Percentiles rank a stretch among this genome's conserved stretches.
Conservation (phyloP, 2,113 vertebrate genomes). For the Capricornis sumatraensis region DNA sequence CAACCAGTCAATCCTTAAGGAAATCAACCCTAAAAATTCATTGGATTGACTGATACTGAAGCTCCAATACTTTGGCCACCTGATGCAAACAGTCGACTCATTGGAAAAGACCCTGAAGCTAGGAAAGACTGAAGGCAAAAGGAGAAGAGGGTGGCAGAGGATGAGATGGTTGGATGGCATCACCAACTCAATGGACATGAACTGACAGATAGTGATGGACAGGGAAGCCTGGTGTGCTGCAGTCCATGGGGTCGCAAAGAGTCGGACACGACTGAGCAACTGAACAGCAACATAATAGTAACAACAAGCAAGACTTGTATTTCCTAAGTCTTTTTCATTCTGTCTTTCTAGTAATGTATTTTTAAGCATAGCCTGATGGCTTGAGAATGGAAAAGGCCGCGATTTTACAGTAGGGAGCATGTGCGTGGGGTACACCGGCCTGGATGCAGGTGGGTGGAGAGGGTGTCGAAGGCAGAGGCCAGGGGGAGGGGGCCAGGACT, state of each 20-base stretch:
- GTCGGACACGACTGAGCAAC: rapidly evolving
- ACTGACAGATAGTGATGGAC: background rate
- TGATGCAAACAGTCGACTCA: background rate
- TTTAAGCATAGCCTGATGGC: background rate
- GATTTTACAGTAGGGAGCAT: rapidly evolving
- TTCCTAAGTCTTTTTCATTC: background rate
- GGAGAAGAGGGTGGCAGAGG: background rate
- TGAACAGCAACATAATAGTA: background rate
- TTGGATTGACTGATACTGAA: background rate
- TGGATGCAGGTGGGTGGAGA: background rate
- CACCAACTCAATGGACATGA: background rate
- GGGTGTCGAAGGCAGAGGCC: background rate
- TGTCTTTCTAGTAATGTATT: background rate
- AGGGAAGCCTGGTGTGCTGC: background rate
- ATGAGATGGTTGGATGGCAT: background rate
- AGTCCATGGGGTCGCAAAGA: background rate
- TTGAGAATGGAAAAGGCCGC: background rate
- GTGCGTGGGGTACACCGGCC: rapidly evolving
- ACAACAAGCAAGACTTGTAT: background rate
- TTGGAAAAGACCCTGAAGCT: background rate
- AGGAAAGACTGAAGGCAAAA: background rate
- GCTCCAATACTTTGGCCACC: background rate
- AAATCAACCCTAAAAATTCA: background rate
- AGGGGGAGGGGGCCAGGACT: background rate
- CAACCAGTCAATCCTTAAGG: background rate